Percentiles rank a stretch among this genome's conserved stretches.
These are phyloP conservation scores for Pyrgus malvae DNA, from an alignment of 2,888 invertebrate species.

Conservation along the genomic window DNA sequence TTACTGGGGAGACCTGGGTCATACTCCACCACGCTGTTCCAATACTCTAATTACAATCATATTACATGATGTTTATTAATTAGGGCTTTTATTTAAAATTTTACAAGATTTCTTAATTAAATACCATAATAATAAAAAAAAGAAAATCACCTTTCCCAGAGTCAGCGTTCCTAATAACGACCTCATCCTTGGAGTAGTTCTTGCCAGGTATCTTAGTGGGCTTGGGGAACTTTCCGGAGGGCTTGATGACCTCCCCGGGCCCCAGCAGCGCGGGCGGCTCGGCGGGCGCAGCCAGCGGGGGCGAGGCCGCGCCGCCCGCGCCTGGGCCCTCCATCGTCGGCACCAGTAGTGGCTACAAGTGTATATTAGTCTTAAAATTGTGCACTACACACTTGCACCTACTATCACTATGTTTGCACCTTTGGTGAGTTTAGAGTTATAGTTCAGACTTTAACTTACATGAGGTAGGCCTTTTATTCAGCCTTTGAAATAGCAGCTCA, in stretches of 20 bases:
- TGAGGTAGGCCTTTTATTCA: too few relatives aligned
- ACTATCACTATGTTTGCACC: too few relatives aligned
- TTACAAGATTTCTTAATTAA: not conserved
- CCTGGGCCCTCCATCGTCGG: slow-evolving; percentile 79
- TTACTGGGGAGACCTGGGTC: too few relatives aligned
- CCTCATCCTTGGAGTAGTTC: slow-evolving; percentile 97
- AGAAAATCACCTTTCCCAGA: slow-evolving; percentile 92
- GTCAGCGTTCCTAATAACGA: slow-evolving; percentile 96
- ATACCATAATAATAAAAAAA: not conserved
- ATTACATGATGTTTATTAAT: too few relatives aligned
- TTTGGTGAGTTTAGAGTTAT: too few relatives aligned
- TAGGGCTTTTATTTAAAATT: not conserved
- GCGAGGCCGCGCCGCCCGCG: slow-evolving; percentile 72
- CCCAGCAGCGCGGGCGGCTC: slow-evolving; percentile 83
- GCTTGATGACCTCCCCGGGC: slow-evolving; percentile 92
- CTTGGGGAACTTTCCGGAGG: slow-evolving; percentile 93
- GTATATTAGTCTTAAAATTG: too few relatives aligned
- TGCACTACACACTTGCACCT: too few relatives aligned
- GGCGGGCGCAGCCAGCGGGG: slow-evolving; percentile 81
- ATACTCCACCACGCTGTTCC: too few relatives aligned
- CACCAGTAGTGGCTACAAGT: slow-evolving; percentile 68
- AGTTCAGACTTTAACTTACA: too few relatives aligned
- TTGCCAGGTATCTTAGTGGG: slow-evolving; percentile 95
- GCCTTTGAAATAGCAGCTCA: too few relatives aligned
- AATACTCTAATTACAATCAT: too few relatives aligned